Evolutionary conservation across 2,888 invertebrate genomes (phyloP).

Genomic region (Eristalinus sepulchralis): DNA sequence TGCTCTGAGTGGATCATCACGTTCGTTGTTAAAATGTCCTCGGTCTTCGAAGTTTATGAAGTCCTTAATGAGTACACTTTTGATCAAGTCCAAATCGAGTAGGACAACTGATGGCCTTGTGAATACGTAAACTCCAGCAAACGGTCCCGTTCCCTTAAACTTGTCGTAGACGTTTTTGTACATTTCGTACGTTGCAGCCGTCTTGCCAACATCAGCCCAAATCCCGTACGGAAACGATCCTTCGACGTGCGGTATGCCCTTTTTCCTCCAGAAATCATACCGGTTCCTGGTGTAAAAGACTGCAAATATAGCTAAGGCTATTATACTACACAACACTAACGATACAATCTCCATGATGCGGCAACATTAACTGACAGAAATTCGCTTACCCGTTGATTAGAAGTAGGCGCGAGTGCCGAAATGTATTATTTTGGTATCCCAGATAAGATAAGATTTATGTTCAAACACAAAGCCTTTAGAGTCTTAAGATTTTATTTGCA

Average conservation of each 20-base stretch:
- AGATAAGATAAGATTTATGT: no score
- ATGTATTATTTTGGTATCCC: no score
- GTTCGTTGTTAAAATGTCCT: constrained; percentile 73
- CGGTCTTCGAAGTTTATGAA: constrained; percentile 76
- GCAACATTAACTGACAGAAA: not conserved
- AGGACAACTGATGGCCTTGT: constrained; percentile 72
- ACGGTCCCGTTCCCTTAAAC: constrained; percentile 74
- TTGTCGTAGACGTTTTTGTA: constrained; percentile 74
- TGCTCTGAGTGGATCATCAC: constrained; percentile 74
- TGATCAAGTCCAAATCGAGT: constrained; percentile 78
- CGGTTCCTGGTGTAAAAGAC: not conserved
- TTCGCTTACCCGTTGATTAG: no score
- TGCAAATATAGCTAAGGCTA: not conserved
- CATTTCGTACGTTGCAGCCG: constrained; percentile 73
- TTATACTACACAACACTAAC: not conserved
- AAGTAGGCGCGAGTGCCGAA: no score
- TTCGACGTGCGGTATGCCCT: constrained; percentile 72
- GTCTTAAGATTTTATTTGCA: no score
- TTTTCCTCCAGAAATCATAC: constrained; percentile 72
- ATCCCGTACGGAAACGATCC: constrained; percentile 69
- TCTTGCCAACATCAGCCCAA: constrained; percentile 73
- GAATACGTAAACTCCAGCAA: constrained; percentile 78
- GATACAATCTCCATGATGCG: not conserved
- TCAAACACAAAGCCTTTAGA: no score
- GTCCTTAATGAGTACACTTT: constrained; percentile 76